phyloP scores from a whole-genome alignment of 2,113 vertebrate genomes.

The Mesoclemmys tuberculata region DNA sequence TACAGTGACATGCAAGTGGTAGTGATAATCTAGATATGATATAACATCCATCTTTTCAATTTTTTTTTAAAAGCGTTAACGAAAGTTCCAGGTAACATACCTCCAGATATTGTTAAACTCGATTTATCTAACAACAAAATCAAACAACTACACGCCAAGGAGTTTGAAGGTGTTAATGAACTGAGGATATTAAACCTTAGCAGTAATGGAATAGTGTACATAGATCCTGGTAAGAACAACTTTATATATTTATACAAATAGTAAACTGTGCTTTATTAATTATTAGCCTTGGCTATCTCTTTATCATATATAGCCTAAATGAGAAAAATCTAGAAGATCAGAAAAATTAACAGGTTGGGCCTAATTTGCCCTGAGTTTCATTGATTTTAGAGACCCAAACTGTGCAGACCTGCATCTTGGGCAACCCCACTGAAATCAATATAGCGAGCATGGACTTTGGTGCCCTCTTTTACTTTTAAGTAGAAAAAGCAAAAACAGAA shows the following conservation, averaged over 20 bases:
- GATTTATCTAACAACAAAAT: slow-evolving; percentile 94
- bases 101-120: slow-evolving; percentile 90
- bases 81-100: slow-evolving; percentile 89
- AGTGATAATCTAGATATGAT: neutral
- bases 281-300: neutral
- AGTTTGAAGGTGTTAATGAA: slow-evolving; percentile 90
- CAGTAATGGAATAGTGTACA: slow-evolving; percentile 86
- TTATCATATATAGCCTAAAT: neutral
- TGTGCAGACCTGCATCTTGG: neutral
- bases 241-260: neutral
- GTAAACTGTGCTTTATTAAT: neutral
- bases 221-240: slow-evolving; percentile 88
- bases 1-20: neutral
- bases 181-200: slow-evolving; percentile 93
- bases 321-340: accelerated
- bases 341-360: neutral
- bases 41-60: slow-evolving; percentile 22
- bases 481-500: neutral
- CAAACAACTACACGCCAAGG: slow-evolving; percentile 87
- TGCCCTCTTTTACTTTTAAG: neutral
- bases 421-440: neutral
- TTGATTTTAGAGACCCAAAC: neutral
- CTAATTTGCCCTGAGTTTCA: neutral
- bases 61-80: slow-evolving; percentile 84
- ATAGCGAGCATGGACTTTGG: neutral